These are phyloP conservation scores for Drosophila mayri DNA, from an alignment of 1,140 invertebrate species.

Conservation along the genomic window DNA sequence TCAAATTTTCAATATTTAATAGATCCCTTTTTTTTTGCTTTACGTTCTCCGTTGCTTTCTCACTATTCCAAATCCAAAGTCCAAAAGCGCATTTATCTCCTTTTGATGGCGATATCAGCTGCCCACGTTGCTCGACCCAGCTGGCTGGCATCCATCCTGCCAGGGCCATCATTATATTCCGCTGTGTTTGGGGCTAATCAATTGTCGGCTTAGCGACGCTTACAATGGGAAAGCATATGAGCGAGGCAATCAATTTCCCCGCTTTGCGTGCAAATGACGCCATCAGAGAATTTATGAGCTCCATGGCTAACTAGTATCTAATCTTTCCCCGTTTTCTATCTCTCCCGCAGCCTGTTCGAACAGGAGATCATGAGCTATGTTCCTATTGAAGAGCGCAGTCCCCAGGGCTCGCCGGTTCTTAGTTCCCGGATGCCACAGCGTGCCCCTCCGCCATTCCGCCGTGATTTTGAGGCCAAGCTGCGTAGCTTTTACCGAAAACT, in stretches of 20 bases:
- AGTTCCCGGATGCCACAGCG: conserved; percentile 90
- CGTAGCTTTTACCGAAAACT: conserved; percentile 97
- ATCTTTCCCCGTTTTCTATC: not conserved
- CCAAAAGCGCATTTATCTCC: conserved; percentile 16
- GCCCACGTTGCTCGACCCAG: not conserved
- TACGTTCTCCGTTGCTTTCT: not conserved
- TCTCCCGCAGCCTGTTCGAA: conserved; percentile 93
- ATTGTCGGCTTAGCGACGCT: conserved; percentile 57
- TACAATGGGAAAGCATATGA: not conserved
- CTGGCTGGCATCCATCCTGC: conserved; percentile 21
- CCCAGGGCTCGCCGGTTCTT: conserved; percentile 82
- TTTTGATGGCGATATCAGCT: not conserved
- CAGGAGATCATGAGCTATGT: conserved; percentile 99
- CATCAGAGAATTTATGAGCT: conserved; percentile 36
- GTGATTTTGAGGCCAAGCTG: conserved; percentile 98
- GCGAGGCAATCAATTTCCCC: conserved; percentile 43
- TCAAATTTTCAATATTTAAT: no score
- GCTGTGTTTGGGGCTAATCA: conserved; percentile 31
- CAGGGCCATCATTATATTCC: conserved; percentile 1
- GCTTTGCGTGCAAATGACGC: conserved; percentile 13
- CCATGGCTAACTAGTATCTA: conserved; percentile 17
- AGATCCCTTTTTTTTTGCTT: no score
- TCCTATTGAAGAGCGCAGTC: conserved; percentile 89
- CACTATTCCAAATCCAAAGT: conserved; percentile 9
- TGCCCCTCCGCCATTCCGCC: conserved; percentile 94